A percentile compares a stretch with the other conserved stretches of the same genome.
These are phyloP conservation scores for Lucinisca nassula DNA, from an alignment of 2,888 invertebrate genomes.

Conservation along the genomic window DNA sequence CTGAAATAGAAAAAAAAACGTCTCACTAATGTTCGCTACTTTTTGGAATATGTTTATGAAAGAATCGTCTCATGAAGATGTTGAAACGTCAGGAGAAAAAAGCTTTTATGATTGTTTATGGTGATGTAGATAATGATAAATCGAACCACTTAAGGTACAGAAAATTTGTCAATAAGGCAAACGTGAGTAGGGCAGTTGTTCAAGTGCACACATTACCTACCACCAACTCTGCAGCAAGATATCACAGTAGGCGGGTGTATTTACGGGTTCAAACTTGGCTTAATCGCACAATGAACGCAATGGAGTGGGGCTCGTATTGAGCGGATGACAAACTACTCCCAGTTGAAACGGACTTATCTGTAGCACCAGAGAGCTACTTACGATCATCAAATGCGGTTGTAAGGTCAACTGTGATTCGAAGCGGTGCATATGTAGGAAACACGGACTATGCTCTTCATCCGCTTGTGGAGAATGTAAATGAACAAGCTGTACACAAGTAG, in stretches of 20 bases:
- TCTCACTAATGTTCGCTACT: no score
- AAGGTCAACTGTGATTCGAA: conserved; percentile 60
- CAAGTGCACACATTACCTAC: conserved; percentile 70
- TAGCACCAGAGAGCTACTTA: conserved; percentile 59
- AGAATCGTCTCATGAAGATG: conserved; percentile 10
- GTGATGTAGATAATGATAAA: conserved; percentile 13
- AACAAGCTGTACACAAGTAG: conserved; percentile 27
- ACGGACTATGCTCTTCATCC: conserved; percentile 56
- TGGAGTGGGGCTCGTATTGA: conserved; percentile 66
- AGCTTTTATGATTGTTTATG: conserved; percentile 26
- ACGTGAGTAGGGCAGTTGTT: conserved; percentile 22
- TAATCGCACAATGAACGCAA: conserved; percentile 9
- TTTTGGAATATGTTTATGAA: background rate
- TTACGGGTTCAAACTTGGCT: conserved; percentile 71
- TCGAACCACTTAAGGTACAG: conserved; percentile 21
- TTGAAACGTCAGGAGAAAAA: conserved; percentile 50
- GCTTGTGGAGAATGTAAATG: conserved; percentile 65
- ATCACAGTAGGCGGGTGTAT: conserved; percentile 69
- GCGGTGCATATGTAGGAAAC: conserved; percentile 64
- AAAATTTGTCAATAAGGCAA: conserved; percentile 24
- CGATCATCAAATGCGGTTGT: conserved; percentile 61
- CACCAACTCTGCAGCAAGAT: conserved; percentile 68
- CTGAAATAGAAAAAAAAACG: no score
- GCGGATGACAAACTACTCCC: conserved; percentile 20
- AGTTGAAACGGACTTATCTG: conserved; percentile 45